A percentile compares a stretch with the other conserved stretches of the same genome.
These are phyloP conservation scores for Pollachius pollachius DNA, from an alignment of 2,113 vertebrate genomes.

Conservation along the genomic window DNA sequence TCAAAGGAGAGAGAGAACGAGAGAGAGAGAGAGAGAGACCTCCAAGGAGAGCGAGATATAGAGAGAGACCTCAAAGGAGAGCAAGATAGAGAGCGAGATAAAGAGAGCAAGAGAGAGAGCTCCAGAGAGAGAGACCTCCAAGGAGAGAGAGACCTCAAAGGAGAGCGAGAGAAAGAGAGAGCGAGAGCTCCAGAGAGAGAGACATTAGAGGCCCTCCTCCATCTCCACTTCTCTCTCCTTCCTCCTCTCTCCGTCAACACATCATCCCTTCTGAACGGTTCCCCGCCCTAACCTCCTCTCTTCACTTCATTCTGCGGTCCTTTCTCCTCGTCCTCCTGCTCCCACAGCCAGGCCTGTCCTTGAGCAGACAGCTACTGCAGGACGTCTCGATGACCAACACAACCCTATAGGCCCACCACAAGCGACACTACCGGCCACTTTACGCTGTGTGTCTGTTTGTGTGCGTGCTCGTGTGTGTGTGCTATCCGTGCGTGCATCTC, in stretches of 20 bases:
- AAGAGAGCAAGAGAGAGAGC: constrained; percentile 17
- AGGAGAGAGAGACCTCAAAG: constrained; percentile 11
- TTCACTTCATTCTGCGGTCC: too few relatives aligned
- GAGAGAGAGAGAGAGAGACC: constrained; percentile 6
- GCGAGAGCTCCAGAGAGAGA: neutral
- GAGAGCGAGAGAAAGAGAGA: constrained; percentile 21
- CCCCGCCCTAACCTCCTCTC: too few relatives aligned
- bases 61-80: neutral
- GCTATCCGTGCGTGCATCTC: constrained; percentile 8
- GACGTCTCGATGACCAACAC: too few relatives aligned
- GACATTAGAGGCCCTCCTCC: constrained; percentile 23
- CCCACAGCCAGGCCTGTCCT: too few relatives aligned
- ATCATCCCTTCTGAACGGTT: neutral
- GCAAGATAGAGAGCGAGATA: constrained; percentile 54
- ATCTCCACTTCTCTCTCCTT: constrained; percentile 11
- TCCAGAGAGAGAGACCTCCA: neutral
- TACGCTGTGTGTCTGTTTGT: neutral
- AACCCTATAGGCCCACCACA: too few relatives aligned
- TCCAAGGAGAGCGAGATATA: too few relatives aligned
- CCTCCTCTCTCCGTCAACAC: constrained; percentile 27
- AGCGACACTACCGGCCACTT: too few relatives aligned
- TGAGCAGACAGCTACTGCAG: too few relatives aligned
- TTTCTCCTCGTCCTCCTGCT: too few relatives aligned
- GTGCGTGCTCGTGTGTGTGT: neutral
- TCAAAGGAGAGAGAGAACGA: neutral